Evolutionary conservation across 2,888 invertebrate genomes (phyloP), one percentile per base, ranked within the genome.

Genomic region (Phyllotreta cruciferae): DNA sequence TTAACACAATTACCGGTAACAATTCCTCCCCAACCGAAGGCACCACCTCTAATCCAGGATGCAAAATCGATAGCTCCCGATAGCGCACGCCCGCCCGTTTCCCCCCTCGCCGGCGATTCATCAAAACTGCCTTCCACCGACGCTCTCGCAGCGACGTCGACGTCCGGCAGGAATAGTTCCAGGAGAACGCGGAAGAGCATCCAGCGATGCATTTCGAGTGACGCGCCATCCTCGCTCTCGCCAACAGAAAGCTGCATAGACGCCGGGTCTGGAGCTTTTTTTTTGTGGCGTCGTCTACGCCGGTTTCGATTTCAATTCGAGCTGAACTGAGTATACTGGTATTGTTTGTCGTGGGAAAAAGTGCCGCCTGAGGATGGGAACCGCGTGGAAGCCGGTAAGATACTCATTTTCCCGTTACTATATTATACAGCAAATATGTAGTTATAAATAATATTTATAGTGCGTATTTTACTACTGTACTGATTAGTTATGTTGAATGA

Each of bases 71-170:
- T 71, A 67, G 7, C 13, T 42, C 42, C 11, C 42, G 8, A 66
- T 10, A 42, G 70, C 72, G 72, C 71, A 62, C 57, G 68, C 61
- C 42, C 56, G 38, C 49, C 56, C 37, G 34, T 8, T 14, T 61
- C 52, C 42, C 66, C 64, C 56, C 53, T 57, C 45, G 57, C 60
- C 50, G 35, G 36, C 37, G 44, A 13, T 11, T 41, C 14, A 73
- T 74, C 74, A 71, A 73, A 74, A 72, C 71, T 72, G 63, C 62
- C 67, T 73, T 71, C 72, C 71, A 64, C 61, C 66, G 72, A 72
- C 72, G 72, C 71, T 70, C 64, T 63, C 69, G 14, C 66, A 64
- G 9, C 70, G 70, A 66, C 69, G 69, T 52, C 60, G 64, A 47
- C 64, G 65, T 66, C 60, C 60, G 6, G 38, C 53, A 53, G 44